Conservation (phyloP, 2,797 vertebrate species). For the Alauda arvensis region DNA sequence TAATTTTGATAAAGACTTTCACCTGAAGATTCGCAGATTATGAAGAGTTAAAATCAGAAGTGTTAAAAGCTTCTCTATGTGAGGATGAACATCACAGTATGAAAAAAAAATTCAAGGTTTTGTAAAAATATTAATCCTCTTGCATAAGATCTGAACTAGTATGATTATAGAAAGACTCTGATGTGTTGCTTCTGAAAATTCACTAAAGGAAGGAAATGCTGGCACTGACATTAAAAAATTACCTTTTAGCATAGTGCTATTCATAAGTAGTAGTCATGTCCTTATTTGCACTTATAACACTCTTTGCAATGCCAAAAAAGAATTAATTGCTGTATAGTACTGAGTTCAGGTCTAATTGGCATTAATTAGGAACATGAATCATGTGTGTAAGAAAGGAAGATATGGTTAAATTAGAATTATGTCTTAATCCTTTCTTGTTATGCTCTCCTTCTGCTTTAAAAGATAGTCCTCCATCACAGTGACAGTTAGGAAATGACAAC, state of each 20-base stretch:
- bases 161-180: background rate
- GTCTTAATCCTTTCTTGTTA: constrained; percentile 32
- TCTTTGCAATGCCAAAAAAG: background rate
- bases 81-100: background rate
- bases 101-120: background rate
- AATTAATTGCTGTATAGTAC: background rate
- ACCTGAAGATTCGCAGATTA: background rate
- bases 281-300: background rate
- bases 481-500: background rate
- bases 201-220: background rate
- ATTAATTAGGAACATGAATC: constrained; percentile 39
- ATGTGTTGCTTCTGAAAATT: background rate
- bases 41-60: background rate
- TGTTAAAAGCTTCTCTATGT: background rate
- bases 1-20: background rate
- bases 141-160: background rate
- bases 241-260: background rate
- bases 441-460: constrained; percentile 14
- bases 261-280: background rate
- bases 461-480: background rate
- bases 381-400: background rate
- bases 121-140: background rate
- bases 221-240: background rate
- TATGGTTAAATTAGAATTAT: constrained; percentile 18
- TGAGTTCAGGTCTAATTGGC: constrained; percentile 14